Conservation (phyloP, 2,888 invertebrate species). For the Chelonus formosanus region DNA sequence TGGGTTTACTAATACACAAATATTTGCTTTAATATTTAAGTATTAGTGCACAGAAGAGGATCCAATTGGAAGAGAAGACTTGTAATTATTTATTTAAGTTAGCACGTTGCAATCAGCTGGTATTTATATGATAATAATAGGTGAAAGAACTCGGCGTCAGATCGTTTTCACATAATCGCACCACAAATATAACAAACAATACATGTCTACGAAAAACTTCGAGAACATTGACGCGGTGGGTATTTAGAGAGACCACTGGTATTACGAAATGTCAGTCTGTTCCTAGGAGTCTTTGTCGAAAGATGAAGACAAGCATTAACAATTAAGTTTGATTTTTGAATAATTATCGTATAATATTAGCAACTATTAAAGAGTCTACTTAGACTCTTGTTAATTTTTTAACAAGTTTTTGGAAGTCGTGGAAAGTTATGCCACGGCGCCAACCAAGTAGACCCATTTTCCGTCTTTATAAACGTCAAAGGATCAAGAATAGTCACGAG, state of each 20-base stretch:
- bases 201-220: constrained; percentile 15
- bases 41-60: neutral
- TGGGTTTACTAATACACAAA: no score
- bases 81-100: constrained; percentile 16
- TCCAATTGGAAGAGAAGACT: neutral
- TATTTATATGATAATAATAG: constrained; percentile 35
- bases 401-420: constrained; percentile 26
- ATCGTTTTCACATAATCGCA: constrained; percentile 22
- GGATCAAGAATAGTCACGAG: constrained; percentile 50
- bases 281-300: constrained; percentile 44
- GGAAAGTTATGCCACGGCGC: constrained; percentile 52
- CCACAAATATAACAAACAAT: constrained; percentile 43
- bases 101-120: constrained; percentile 25
- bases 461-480: constrained; percentile 53
- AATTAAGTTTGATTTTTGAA: constrained; percentile 8
- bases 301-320: constrained; percentile 41
- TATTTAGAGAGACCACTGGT: constrained; percentile 47
- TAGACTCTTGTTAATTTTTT: neutral
- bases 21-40: no score
- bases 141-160: constrained; percentile 39
- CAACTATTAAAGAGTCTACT: constrained; percentile 17
- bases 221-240: constrained; percentile 26
- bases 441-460: constrained; percentile 43
- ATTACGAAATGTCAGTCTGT: constrained; percentile 50
- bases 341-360: constrained; percentile 1